Conservation (phyloP, 2,888 invertebrate species). For the Leptinotarsa haldemani region DNA sequence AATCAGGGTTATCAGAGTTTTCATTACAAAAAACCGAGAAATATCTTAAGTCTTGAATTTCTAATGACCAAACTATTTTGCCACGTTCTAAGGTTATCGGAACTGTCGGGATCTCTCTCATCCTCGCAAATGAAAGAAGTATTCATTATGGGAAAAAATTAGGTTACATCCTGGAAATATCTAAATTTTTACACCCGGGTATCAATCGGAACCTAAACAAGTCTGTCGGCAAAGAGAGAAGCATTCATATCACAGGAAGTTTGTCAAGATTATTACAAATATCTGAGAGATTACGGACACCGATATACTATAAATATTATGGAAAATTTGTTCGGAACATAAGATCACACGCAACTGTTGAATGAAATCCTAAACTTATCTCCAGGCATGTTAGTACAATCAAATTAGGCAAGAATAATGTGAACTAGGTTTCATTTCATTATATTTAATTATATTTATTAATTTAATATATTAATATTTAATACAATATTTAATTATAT, state of each 20-base stretch:
- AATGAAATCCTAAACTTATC: slow-evolving; percentile 14
- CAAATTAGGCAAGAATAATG: neutral
- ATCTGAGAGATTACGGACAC: slow-evolving; percentile 48
- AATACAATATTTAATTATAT: no score
- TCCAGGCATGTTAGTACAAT: neutral
- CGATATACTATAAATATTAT: slow-evolving; percentile 39
- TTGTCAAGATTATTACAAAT: slow-evolving; percentile 50
- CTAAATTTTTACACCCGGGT: slow-evolving; percentile 33
- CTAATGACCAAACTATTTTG: no score
- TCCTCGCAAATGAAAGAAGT: slow-evolving; percentile 1
- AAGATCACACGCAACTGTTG: slow-evolving; percentile 12
- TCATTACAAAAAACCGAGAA: no score
- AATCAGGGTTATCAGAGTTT: no score
- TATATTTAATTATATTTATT: no score
- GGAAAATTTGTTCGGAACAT: slow-evolving; percentile 5
- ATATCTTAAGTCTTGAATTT: no score
- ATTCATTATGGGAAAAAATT: slow-evolving; percentile 15
- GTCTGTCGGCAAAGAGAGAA: slow-evolving; percentile 33
- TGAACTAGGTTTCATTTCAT: no score
- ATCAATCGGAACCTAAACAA: slow-evolving; percentile 42
- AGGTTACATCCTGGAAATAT: slow-evolving; percentile 25
- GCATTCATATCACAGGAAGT: slow-evolving; percentile 50
- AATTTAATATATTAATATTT: no score
- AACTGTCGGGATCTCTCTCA: neutral
- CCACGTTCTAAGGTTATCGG: neutral